Conservation (phyloP, 2,888 invertebrate species). For the Dicycla oo region DNA sequence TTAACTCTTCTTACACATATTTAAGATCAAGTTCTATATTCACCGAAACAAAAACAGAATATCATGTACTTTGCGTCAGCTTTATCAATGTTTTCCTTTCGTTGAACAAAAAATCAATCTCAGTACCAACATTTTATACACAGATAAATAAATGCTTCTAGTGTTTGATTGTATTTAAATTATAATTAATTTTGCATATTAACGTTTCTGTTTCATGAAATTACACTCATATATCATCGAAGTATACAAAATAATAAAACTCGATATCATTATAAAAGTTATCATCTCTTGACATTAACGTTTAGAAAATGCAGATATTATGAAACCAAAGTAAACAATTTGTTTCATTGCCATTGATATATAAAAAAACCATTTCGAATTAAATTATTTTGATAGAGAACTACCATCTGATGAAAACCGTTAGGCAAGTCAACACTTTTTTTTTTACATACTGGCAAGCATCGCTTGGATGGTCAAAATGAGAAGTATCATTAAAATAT, state of each 20-base stretch:
- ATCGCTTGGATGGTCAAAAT: constrained; percentile 5
- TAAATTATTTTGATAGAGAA: constrained; percentile 2
- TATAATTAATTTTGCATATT: constrained; percentile 44
- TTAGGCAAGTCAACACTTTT: constrained; percentile 7
- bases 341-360: no score
- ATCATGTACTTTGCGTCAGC: constrained; percentile 41
- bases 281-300: not conserved
- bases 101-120: constrained; percentile 44
- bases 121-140: constrained; percentile 53
- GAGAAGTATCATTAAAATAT: not conserved
- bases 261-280: not conserved
- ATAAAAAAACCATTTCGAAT: no score
- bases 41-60: constrained; percentile 27
- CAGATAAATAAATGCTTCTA: constrained; percentile 68
- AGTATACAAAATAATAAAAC: constrained; percentile 8
- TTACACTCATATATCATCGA: constrained; percentile 26
- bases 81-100: constrained; percentile 37
- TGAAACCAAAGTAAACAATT: not conserved
- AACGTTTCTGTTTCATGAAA: constrained; percentile 21
- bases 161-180: constrained; percentile 46
- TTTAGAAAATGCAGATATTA: not conserved
- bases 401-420: constrained; percentile 9
- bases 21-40: constrained; percentile 58
- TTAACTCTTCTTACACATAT: constrained; percentile 54
- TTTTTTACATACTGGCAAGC: constrained; percentile 8